Evolutionary conservation across 2,113 vertebrate genomes (phyloP).

Genomic region (Coturnix japonica): DNA sequence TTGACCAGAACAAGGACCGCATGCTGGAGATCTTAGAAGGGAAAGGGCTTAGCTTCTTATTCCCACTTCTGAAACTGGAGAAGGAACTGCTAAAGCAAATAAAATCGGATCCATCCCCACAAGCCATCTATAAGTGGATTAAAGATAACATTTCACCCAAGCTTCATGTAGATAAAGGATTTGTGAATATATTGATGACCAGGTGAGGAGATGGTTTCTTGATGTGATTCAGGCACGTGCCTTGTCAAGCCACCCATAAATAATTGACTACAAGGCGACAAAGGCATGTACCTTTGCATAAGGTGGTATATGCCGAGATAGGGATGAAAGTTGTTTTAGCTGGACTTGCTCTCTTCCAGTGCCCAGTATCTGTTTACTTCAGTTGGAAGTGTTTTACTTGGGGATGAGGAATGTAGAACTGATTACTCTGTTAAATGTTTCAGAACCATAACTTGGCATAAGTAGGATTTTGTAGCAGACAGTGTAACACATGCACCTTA

Average conservation of each 20-base stretch:
- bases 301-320: fast-evolving
- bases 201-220: constrained; percentile 80
- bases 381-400: not conserved
- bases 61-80: constrained; percentile 97
- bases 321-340: fast-evolving
- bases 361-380: not conserved
- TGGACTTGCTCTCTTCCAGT: fast-evolving
- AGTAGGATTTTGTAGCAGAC: fast-evolving
- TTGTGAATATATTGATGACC: constrained; percentile 99
- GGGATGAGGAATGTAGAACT: too few relatives aligned
- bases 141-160: constrained; percentile 99
- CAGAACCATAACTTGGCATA: fast-evolving
- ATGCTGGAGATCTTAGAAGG: constrained; percentile 99
- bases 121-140: constrained; percentile 99
- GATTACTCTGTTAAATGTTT: fast-evolving
- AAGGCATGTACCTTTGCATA: fast-evolving
- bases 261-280: fast-evolving
- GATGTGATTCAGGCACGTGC: fast-evolving
- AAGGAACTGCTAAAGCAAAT: constrained; percentile 98
- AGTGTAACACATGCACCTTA: fast-evolving
- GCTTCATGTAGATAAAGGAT: constrained; percentile 98
- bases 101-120: constrained; percentile 94
- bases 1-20: constrained; percentile 98
- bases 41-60: constrained; percentile 97
- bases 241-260: fast-evolving